A percentile compares a stretch with the other conserved stretches of the same genome.
Evolutionary conservation across 2,888 invertebrate species (phyloP).

Genomic region (Cantharis nigra): DNA sequence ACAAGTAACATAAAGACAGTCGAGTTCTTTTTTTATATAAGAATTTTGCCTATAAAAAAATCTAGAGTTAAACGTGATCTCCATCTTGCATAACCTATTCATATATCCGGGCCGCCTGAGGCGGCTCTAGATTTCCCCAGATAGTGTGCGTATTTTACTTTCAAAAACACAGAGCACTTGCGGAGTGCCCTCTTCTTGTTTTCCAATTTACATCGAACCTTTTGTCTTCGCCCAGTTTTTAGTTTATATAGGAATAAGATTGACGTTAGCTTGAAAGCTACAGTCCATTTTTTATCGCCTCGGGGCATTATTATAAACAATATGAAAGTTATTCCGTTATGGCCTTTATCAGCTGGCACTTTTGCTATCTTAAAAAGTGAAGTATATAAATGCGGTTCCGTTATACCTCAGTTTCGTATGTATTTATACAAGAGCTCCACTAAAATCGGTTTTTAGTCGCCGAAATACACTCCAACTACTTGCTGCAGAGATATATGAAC

Average conservation of each 20-base stretch:
- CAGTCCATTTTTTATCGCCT: conserved; percentile 24
- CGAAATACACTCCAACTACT: conserved; percentile 40
- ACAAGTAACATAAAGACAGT: conserved; percentile 33
- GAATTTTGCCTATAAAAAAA: conserved; percentile 40
- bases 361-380: conserved; percentile 3
- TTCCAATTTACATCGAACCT: conserved; percentile 44
- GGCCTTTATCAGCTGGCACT: conserved; percentile 37
- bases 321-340: conserved; percentile 41
- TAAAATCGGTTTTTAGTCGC: conserved; percentile 43
- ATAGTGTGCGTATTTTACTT: conserved; percentile 46
- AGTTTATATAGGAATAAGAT: conserved; percentile 24
- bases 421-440: conserved; percentile 45
- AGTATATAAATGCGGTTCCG: conserved; percentile 36
- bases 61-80: conserved; percentile 44
- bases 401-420: conserved; percentile 49
- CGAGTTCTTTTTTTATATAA: conserved; percentile 29
- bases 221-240: conserved; percentile 25
- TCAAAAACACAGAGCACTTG: conserved; percentile 41
- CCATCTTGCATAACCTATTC: conserved; percentile 44
- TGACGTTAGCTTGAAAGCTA: conserved; percentile 20
- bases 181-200: conserved; percentile 36
- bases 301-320: conserved; percentile 38
- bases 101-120: conserved; percentile 41
- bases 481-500: conserved; percentile 44
- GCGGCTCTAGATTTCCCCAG: conserved; percentile 47